A percentile compares a stretch with the other conserved stretches of the same genome.
Conservation (phyloP, 2,888 invertebrate genomes). For the Metopia argyrocephala region DNA sequence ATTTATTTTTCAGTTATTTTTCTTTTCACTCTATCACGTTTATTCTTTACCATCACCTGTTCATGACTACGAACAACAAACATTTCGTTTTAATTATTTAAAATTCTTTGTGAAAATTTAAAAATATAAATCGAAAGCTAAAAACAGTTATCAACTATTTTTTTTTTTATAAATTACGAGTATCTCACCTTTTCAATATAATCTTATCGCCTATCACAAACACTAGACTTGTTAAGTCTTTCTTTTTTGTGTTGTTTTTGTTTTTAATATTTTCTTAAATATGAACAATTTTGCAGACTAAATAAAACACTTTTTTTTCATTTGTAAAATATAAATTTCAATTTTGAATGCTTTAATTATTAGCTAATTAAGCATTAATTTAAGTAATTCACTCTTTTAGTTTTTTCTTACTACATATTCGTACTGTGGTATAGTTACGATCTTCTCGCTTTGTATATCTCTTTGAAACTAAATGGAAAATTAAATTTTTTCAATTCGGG, state of each 20-base stretch:
- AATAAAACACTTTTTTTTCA: neutral
- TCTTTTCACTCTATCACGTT: constrained; percentile 12
- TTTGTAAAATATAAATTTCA: constrained; percentile 5
- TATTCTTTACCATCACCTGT: constrained; percentile 4
- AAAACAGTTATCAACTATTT: constrained; percentile 62
- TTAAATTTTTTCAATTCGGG: neutral
- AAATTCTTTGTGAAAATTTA: constrained; percentile 19
- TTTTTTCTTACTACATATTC: neutral
- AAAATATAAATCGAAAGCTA: neutral
- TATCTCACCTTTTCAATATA: constrained; percentile 54
- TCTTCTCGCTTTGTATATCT: constrained; percentile 3
- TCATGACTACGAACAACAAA: constrained; percentile 37
- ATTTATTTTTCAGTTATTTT: neutral
- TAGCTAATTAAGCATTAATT: constrained; percentile 18
- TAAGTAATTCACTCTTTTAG: neutral
- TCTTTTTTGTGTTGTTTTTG: neutral
- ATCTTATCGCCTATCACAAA: constrained; percentile 60
- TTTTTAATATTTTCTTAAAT: neutral
- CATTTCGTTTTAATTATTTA: neutral
- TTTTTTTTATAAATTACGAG: too few species aligned
- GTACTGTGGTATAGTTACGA: too few species aligned
- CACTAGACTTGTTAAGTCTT: constrained; percentile 13
- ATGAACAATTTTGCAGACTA: neutral
- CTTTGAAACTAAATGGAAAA: constrained; percentile 18
- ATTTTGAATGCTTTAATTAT: constrained; percentile 30